phyloP scores from a whole-genome alignment of 2,113 vertebrate genomes.

The Riparia riparia region DNA sequence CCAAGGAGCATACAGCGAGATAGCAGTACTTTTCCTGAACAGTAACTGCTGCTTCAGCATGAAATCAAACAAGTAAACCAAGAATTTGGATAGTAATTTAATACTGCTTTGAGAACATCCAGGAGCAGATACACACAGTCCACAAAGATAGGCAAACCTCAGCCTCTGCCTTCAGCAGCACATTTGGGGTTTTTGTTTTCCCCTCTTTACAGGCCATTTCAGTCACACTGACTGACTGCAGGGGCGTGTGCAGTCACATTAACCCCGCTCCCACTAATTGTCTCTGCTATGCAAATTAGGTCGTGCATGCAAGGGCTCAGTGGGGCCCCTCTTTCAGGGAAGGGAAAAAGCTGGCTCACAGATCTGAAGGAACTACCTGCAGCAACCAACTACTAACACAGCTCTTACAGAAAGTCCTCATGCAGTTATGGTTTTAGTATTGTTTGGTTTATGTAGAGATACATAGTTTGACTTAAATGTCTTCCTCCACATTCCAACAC shows the following conservation, averaged over 20 bases:
- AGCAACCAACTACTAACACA: not conserved
- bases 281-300: not conserved
- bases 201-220: accelerated
- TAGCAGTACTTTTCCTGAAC: not conserved
- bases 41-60: not conserved
- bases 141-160: not conserved
- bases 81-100: not conserved
- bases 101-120: not conserved
- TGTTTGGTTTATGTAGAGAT: not conserved
- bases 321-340: not conserved
- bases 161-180: not conserved
- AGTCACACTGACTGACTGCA: not conserved
- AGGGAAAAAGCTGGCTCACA: not conserved
- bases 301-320: not conserved
- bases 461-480: not conserved
- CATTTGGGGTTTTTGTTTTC: not conserved
- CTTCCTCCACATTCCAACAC: not conserved
- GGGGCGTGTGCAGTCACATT: not conserved
- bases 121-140: not conserved
- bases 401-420: not conserved
- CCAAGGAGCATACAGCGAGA: not conserved
- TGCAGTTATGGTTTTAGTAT: not conserved
- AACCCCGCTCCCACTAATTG: not conserved
- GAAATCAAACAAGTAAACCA: not conserved
- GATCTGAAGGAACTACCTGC: not conserved